Base-by-base conservation (phyloP, 2,888 invertebrate species). In the Flabesymbios commensalis region DNA sequence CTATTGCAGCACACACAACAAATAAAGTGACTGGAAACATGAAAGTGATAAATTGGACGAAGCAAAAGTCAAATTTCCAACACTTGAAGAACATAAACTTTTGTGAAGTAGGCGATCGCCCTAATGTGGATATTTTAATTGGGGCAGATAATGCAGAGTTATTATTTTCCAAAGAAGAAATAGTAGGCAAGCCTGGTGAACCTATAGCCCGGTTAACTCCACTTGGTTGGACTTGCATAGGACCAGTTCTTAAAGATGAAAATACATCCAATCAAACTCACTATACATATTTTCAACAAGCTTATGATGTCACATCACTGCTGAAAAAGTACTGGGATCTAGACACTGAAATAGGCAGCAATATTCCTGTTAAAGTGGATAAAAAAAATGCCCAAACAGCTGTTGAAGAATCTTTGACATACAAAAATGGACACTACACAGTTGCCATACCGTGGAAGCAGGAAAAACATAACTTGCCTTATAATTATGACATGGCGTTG, bases 151-250 rank as follows among this genome's bases (percentile, higher is more conserved):
- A 64, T 55, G 47, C 64, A 22, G 54, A 59, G 5, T 36, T 66
- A 19, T 61, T 60, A 41, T 47, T 22, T 29, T 51, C 57, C 22
- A 19, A 49, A 10, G 17, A 51, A 5, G 68, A 69, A 14, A 45
- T 64, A 10, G 14, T 19, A n/a, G 64, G 65, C 22, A n/a, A 53
- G 29, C 51, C 59, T 17, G 68, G 64, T 19, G 59, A 69, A 31
- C 68, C 62, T 45, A 41, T 64, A 5, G 68, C 63, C 5, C 3
- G 63, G 14, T 24, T 62, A 17, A 62, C 60, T 22, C 53, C 31
- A 7, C 61, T 63, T 7, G 67, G 69, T 1, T 69, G 69, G 69
- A 69, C 66, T 10, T 68, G 65, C 57, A 54, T 65, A 10, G 64
- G 67, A 29, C 19, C 17, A 36, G 19, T 10, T 19, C 14, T 5